Conservation (phyloP, 2,797 vertebrate genomes). For the Adrianichthys oophorus region DNA sequence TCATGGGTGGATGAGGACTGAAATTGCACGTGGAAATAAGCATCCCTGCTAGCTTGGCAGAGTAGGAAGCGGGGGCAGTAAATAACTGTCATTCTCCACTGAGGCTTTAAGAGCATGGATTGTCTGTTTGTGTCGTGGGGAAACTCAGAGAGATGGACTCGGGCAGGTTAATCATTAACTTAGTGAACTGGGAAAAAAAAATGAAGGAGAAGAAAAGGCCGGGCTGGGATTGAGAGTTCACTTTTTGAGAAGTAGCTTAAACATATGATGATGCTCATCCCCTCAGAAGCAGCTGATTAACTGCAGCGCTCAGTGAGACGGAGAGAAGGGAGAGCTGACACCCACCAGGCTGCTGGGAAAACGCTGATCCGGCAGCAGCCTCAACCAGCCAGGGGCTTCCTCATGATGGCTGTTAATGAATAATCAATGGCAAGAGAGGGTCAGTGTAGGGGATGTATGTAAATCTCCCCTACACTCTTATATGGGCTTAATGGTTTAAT, state of each 20-base stretch:
- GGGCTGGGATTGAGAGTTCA: slow-evolving; percentile 11
- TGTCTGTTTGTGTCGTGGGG: slow-evolving; percentile 12
- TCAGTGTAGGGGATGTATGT: slow-evolving; percentile 51
- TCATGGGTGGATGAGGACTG: slow-evolving; percentile 47
- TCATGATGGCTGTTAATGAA: slow-evolving; percentile 61
- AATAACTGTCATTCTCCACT: slow-evolving; percentile 78
- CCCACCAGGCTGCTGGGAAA: slow-evolving; percentile 41
- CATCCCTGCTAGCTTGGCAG: slow-evolving; percentile 76
- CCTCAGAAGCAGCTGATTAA: slow-evolving; percentile 52
- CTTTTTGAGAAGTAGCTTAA: slow-evolving; percentile 41
- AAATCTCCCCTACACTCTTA: slow-evolving; percentile 59
- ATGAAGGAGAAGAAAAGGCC: slow-evolving; percentile 2
- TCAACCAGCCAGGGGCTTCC: slow-evolving; percentile 18
- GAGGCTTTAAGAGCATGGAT: slow-evolving; percentile 48
- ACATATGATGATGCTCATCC: slow-evolving; percentile 39
- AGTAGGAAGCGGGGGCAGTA: slow-evolving; percentile 75
- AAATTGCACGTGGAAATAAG: slow-evolving; percentile 75
- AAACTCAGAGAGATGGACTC: slow-evolving; percentile 35
- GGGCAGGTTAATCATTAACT: slow-evolving; percentile 77
- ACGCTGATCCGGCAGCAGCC: slow-evolving; percentile 51
- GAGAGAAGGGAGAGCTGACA: slow-evolving; percentile 40
- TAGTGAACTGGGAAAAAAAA: slow-evolving; percentile 52
- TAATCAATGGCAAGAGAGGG: slow-evolving; percentile 60
- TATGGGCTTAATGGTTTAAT: slow-evolving; percentile 71
- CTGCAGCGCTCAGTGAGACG: slow-evolving; percentile 13